Evolutionary conservation across 2,888 invertebrate species (phyloP), one percentile per base, ranked within the genome.

Genomic region (Brachyptera risi): DNA sequence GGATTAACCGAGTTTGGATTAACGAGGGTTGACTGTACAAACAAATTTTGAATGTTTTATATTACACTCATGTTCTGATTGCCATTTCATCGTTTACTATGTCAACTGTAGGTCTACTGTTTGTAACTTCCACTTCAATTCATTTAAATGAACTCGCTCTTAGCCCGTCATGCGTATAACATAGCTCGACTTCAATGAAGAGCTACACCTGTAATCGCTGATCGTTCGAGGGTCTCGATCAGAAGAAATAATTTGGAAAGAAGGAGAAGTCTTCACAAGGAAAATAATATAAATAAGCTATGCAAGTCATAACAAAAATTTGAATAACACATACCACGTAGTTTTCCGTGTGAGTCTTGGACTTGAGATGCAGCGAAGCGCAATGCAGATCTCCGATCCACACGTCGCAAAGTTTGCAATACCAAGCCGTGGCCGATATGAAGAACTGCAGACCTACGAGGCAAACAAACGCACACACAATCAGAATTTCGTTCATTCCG

Each of bases 371-470:
- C 1, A 88, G 83, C 9, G 90, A 90, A 0, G 92, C 92, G 73
- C 92, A 92, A 74, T 92, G 91, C 64, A 91, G 79, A 73, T 93
- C 93, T 0, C 92, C 93, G 70, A 93, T 91, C 86, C 92, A 93
- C 68, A 85, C 80, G 72, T 89, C 87, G 71, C 93, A 93, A 65
- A 93, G 79, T 73, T 91, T 90, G 78, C 93, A 93, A 77, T 88
- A 93, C 92, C 92, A 93, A 27, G 92, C 88, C 4, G 89, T 88
- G 0, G 92, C 86, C 1, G 92, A 88, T 68, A 90, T 87, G 77
- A 93, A 88, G 79, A 92, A 92, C 73, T 92, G 91, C 64, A 92
- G 79, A 37, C 93, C 92, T 90, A 74, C 58, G 76, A n/a, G n/a
- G n/a, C n/a, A n/a, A n/a, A 37, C 75, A 68, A 68, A 70, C 70